Conservation (phyloP, 1,140 invertebrate species). For the Aricia agestis region DNA sequence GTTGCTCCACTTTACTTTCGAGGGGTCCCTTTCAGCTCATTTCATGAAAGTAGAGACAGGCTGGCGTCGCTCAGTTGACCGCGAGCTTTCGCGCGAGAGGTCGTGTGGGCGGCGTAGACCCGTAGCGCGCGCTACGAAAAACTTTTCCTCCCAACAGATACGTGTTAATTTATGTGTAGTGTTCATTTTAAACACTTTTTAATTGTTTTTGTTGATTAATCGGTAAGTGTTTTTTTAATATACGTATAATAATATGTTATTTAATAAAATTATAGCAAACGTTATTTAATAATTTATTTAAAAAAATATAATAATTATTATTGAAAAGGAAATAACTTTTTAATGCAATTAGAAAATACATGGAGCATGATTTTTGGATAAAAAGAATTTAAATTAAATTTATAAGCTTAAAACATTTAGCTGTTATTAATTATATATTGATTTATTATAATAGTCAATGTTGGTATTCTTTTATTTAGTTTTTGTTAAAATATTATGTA, state of each 20-base stretch:
- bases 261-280: too few relatives aligned
- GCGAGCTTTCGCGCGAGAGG: slow-evolving; percentile 58
- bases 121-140: slow-evolving; percentile 38
- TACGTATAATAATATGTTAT: background rate
- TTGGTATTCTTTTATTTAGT: too few relatives aligned
- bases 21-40: slow-evolving; percentile 57
- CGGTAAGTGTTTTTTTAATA: slow-evolving; percentile 13
- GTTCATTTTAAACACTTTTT: background rate
- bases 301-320: too few relatives aligned
- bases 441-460: too few relatives aligned
- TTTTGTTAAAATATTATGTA: too few relatives aligned
- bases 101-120: slow-evolving; percentile 31
- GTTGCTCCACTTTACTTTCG: slow-evolving; percentile 39
- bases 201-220: background rate
- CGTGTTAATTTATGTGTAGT: slow-evolving; percentile 13
- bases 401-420: too few relatives aligned
- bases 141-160: slow-evolving; percentile 45
- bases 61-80: slow-evolving; percentile 61
- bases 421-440: too few relatives aligned
- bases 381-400: too few relatives aligned
- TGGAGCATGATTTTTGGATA: too few relatives aligned
- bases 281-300: too few relatives aligned
- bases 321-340: too few relatives aligned
- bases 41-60: slow-evolving; percentile 67
- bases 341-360: too few relatives aligned